Evolutionary conservation across 2,113 vertebrate species (phyloP).

Genomic region (Cairina moschata): DNA sequence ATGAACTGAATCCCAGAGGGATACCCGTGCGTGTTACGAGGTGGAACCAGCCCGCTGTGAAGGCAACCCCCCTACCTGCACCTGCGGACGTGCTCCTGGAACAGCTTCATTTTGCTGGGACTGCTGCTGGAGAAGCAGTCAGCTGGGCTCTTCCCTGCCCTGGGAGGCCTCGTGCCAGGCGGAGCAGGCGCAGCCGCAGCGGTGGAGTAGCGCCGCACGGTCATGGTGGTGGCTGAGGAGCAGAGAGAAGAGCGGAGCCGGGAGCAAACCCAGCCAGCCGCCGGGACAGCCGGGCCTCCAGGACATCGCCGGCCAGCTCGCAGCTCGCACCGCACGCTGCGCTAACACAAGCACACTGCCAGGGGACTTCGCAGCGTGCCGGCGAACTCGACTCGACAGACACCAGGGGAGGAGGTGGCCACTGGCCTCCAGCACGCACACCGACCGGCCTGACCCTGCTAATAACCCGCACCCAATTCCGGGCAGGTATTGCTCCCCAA

Average conservation of each 20-base stretch:
- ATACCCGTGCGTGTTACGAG: accelerated
- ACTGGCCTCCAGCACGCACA: neutral
- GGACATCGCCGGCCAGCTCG: neutral
- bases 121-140: neutral
- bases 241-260: constrained; percentile 32
- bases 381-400: accelerated
- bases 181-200: constrained; percentile 63
- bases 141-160: neutral
- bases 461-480: neutral
- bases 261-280: neutral
- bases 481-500: neutral
- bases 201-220: constrained; percentile 88
- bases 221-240: constrained; percentile 86
- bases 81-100: constrained; percentile 79
- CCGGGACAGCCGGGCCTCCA: neutral
- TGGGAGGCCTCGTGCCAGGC: constrained; percentile 36
- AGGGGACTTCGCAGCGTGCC: neutral
- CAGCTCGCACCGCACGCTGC: neutral
- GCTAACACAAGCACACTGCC: neutral
- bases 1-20: neutral
- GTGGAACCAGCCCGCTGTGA: neutral
- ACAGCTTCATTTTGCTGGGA: constrained; percentile 66
- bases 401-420: neutral
- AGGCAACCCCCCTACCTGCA: constrained; percentile 79
- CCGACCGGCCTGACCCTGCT: neutral